Base-by-base conservation (phyloP, 2,113 vertebrate genomes). In the Ptilorrhoa leucosticta region DNA sequence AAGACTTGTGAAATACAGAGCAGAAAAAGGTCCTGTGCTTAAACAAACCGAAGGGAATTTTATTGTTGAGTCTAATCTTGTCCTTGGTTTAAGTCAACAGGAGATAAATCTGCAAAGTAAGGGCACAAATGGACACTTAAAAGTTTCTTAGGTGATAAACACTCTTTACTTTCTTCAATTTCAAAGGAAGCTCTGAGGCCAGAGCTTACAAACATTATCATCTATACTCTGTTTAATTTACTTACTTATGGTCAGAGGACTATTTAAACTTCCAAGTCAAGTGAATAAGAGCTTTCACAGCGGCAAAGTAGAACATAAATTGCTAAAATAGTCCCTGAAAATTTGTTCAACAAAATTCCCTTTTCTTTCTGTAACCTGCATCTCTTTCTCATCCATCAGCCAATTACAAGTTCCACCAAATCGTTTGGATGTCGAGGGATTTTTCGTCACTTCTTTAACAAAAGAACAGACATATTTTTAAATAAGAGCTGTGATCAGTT, bases 81-180 rank as follows among this genome's bases (percentile, higher is more conserved):
- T 84, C 69, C 83, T 93, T 94, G 86, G 21, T 82, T 84, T 82
- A 82, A 87, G 69, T 37, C 72, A 92, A 75, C 80, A 71, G 69
- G 64, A 96, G 76, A 95, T 95, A 92, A 86, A 89, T 58, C 8
- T 79, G 53, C 26, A 60, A 79, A 91, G 18, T 86, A 84, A 75
- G 65, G 69, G 17, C 87, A 71, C 35, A 83, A 83, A 87, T 68
- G 23, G 54, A 66, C 51, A 28, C 47, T 37, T 78, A 7, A n/a
- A 87, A 37, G 60, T 80, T 83, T 83, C 48, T 45, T 9, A 24
- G 45, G 54, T 83, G 42, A 53, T 86, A 85, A 93, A 72, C 13
- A 10, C 37, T 39, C 39, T 89, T 53, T 69, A n/a, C 31, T 87
- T 85, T 61, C 58, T 83, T 71, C 2, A 2, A 8, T 92, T 78